A percentile compares a stretch with the other conserved stretches of the same genome.
Conservation (phyloP, 2,888 invertebrate genomes). For the Nudaria mundana region DNA sequence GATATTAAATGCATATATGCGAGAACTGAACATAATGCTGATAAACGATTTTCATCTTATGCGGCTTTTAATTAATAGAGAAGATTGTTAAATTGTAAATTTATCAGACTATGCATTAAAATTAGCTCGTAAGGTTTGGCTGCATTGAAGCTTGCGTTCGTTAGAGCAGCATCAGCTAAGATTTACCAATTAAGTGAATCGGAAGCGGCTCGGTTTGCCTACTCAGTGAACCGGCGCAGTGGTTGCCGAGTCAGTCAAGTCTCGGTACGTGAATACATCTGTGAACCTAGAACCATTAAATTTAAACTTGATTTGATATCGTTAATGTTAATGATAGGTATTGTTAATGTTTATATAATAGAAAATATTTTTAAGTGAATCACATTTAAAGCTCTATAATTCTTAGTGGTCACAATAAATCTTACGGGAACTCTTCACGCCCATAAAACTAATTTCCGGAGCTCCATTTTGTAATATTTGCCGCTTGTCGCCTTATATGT, state of each 20-base stretch:
- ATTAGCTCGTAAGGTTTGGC: conserved; percentile 47
- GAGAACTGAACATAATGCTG: conserved; percentile 8
- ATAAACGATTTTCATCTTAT: conserved; percentile 16
- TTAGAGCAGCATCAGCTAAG: conserved; percentile 76
- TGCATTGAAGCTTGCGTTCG: conserved; percentile 60
- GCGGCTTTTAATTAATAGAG: conserved; percentile 38
- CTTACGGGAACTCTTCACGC: no score
- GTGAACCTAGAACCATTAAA: conserved; percentile 10
- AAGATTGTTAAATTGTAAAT: conserved; percentile 28
- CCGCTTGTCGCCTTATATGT: no score
- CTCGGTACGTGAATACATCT: conserved; percentile 13
- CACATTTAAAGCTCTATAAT: no score
- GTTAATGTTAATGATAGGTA: no score
- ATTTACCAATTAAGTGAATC: conserved; percentile 76
- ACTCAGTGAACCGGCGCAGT: conserved; percentile 54
- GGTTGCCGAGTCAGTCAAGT: conserved; percentile 9
- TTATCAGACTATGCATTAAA: conserved; percentile 49
- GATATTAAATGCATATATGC: conserved; percentile 3
- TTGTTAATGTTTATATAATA: no score
- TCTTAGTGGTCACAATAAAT: no score
- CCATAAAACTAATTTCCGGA: no score
- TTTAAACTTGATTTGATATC: no score
- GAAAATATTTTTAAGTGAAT: no score
- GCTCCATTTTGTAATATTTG: no score
- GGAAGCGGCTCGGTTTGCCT: conserved; percentile 64